Percentiles rank a stretch among this genome's conserved stretches.
Conservation (phyloP, 2,113 vertebrate genomes). For the Limanda limanda region DNA sequence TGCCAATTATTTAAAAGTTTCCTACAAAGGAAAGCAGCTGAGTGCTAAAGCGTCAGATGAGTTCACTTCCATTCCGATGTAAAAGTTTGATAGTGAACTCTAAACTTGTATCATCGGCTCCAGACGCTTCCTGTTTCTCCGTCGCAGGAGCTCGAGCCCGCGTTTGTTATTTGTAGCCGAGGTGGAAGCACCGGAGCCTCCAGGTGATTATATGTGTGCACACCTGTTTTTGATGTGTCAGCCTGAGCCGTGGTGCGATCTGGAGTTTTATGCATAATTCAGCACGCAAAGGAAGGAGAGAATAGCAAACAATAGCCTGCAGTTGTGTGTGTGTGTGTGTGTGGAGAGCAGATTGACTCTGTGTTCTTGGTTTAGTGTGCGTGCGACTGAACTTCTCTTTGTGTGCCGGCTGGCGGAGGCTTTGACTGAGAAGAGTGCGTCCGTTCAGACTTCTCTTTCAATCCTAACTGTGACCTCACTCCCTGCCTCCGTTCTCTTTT, state of each 20-base stretch:
- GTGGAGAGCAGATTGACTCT: conserved; percentile 21
- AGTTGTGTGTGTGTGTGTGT: conserved; percentile 8
- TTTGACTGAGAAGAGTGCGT: not conserved
- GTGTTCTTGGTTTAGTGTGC: conserved; percentile 21
- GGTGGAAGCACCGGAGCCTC: conserved; percentile 17
- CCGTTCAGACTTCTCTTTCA: conserved; percentile 13
- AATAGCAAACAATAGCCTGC: conserved; percentile 59
- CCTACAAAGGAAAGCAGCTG: not conserved
- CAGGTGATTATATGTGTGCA: not conserved
- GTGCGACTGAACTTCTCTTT: conserved; percentile 15
- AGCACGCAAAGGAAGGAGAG: conserved; percentile 46
- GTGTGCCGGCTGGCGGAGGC: not conserved
- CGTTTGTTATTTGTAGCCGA: conserved; percentile 4
- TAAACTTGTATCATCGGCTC: not conserved
- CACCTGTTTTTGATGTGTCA: conserved; percentile 29
- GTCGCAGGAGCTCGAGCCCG: not conserved
- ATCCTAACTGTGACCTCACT: not conserved
- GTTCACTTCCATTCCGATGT: not conserved
- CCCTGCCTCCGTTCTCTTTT: not conserved
- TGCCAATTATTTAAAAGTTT: not conserved
- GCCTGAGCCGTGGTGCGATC: conserved; percentile 52
- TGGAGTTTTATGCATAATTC: conserved; percentile 62
- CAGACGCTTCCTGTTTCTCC: not conserved
- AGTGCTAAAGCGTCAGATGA: not conserved
- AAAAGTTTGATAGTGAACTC: not conserved